phyloP scores from a whole-genome alignment of 35 echinoderm and acorn worm species.

The Hemicentrotus pulcherrimus region DNA sequence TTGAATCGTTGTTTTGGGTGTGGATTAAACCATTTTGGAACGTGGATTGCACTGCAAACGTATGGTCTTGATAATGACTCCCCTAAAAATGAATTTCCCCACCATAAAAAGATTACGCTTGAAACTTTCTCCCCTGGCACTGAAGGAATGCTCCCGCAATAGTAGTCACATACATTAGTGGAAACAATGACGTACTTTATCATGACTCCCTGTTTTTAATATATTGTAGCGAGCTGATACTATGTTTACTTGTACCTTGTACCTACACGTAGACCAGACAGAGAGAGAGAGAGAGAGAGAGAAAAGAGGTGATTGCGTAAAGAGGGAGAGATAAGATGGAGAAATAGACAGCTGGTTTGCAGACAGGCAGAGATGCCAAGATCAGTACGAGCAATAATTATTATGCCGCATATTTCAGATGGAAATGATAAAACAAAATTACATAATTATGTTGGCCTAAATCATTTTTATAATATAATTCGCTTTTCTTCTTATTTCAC shows the following conservation, averaged over 20 bases:
- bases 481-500: no score
- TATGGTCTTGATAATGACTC: no score
- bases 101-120: no score
- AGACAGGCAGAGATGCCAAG: not conserved
- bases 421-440: no score
- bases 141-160: no score
- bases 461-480: no score
- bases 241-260: conserved; percentile 4
- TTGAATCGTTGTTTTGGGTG: no score
- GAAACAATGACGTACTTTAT: not conserved
- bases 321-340: not conserved
- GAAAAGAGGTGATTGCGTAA: not conserved
- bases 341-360: not conserved
- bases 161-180: not conserved
- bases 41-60: no score
- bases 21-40: no score
- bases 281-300: not conserved
- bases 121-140: no score
- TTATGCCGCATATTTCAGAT: not conserved
- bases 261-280: not conserved
- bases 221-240: not conserved
- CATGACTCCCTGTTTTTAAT: not conserved
- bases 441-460: no score
- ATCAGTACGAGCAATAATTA: not conserved
- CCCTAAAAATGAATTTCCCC: no score